Conservation (phyloP, 2,888 invertebrate species). For the Rhodophaea formosa region DNA sequence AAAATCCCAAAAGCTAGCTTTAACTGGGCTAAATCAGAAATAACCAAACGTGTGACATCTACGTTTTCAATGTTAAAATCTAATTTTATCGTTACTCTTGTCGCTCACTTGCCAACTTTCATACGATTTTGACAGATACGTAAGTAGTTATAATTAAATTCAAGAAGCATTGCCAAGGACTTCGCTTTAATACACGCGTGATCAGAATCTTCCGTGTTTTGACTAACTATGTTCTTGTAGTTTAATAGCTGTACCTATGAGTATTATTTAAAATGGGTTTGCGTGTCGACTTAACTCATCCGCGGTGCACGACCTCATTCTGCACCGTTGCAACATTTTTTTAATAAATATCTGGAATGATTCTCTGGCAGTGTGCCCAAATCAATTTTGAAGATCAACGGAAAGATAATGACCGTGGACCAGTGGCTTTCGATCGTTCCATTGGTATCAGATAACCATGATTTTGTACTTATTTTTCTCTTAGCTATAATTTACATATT, state of each 20-base stretch:
- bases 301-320: constrained; percentile 36
- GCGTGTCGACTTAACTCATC: constrained; percentile 12
- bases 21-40: constrained; percentile 24
- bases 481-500: constrained; percentile 19
- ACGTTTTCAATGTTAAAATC: constrained; percentile 60
- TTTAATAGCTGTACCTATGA: background rate
- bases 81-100: constrained; percentile 59
- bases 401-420: constrained; percentile 6
- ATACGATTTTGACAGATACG: constrained; percentile 71
- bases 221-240: background rate
- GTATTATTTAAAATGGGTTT: background rate
- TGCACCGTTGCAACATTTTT: constrained; percentile 44
- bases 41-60: constrained; percentile 37
- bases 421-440: constrained; percentile 18
- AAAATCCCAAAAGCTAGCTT: constrained; percentile 15
- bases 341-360: constrained; percentile 50
- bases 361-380: constrained; percentile 58
- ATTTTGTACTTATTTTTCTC: constrained; percentile 10
- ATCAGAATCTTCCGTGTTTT: constrained; percentile 27
- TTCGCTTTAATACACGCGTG: constrained; percentile 27
- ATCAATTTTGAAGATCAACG: constrained; percentile 29
- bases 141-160: constrained; percentile 72
- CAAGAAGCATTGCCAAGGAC: constrained; percentile 75
- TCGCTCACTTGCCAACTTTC: constrained; percentile 72
- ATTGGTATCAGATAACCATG: constrained; percentile 16